Percentiles rank a stretch among this genome's conserved stretches.
phyloP scores from a whole-genome alignment of 2,797 vertebrate species.

The Apogon talboti region DNA sequence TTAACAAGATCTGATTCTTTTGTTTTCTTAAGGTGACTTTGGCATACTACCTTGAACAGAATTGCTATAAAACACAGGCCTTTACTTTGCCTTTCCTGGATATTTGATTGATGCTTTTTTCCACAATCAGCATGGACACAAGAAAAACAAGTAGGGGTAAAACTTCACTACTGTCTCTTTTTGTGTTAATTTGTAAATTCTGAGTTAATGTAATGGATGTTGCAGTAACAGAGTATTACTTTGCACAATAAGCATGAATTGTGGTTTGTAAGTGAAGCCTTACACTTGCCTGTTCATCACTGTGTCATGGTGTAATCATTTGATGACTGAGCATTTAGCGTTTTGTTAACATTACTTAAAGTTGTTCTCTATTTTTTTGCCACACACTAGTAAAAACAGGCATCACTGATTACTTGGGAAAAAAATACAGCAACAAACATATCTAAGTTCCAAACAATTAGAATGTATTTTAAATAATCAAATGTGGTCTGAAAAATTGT shows the following conservation, averaged over 20 bases:
- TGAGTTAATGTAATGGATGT: slow-evolving; percentile 8
- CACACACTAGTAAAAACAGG: slow-evolving; percentile 9
- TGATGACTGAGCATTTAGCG: slow-evolving; percentile 59
- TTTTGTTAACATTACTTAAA: slow-evolving; percentile 57
- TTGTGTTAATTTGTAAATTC: background rate
- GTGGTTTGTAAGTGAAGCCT: slow-evolving; percentile 40
- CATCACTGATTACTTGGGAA: too few species aligned
- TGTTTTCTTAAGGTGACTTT: slow-evolving; percentile 82
- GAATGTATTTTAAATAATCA: too few species aligned
- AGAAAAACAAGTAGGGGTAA: slow-evolving; percentile 35
- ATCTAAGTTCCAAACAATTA: too few species aligned
- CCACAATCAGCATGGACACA: slow-evolving; percentile 44
- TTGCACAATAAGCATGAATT: background rate
- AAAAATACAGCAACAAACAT: too few species aligned
- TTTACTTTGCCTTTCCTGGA: slow-evolving; percentile 51
- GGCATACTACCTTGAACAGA: slow-evolving; percentile 79
- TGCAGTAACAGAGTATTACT: slow-evolving; percentile 6
- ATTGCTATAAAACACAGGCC: slow-evolving; percentile 63
- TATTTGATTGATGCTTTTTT: slow-evolving; percentile 55
- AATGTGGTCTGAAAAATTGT: too few species aligned
- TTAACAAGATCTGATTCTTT: slow-evolving; percentile 81
- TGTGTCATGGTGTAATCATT: slow-evolving; percentile 61
- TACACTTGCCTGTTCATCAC: slow-evolving; percentile 36
- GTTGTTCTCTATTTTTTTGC: slow-evolving; percentile 41
- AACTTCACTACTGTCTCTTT: slow-evolving; percentile 37